A percentile compares a stretch with the other conserved stretches of the same genome.
Conservation (phyloP, 2,113 vertebrate genomes). For the Channa argus region DNA sequence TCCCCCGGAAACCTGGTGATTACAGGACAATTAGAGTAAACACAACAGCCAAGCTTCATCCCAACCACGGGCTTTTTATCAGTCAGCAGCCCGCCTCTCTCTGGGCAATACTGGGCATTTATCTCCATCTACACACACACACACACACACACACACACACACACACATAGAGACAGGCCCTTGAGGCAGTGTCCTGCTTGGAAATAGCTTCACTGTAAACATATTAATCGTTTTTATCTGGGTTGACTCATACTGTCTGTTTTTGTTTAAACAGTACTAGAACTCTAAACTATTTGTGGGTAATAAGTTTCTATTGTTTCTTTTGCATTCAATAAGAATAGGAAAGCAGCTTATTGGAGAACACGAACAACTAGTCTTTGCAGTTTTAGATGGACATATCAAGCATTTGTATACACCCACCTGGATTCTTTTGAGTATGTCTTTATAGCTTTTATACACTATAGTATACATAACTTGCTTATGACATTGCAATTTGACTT, state of each 20-base stretch:
- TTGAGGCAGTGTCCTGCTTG: conserved; percentile 35
- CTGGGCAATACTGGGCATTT: conserved; percentile 47
- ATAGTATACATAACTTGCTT: too few species aligned
- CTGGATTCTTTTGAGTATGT: too few species aligned
- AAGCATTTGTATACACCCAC: too few species aligned
- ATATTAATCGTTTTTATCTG: conserved; percentile 12
- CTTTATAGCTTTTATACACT: too few species aligned
- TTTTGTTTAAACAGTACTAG: conserved; percentile 14
- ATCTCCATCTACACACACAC: conserved; percentile 56
- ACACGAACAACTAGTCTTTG: too few species aligned
- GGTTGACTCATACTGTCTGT: not conserved
- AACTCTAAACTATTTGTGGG: conserved; percentile 1
- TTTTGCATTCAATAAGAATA: too few species aligned
- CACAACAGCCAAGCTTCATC: conserved; percentile 62
- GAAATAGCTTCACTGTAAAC: conserved; percentile 52
- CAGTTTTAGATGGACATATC: too few species aligned
- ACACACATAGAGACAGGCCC: conserved; percentile 33
- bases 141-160: conserved; percentile 36
- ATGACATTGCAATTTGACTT: too few species aligned
- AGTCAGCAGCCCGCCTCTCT: conserved; percentile 46
- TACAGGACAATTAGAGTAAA: conserved; percentile 76
- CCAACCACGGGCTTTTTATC: conserved; percentile 59
- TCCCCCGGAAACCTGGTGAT: conserved; percentile 57
- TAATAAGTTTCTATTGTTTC: too few species aligned
- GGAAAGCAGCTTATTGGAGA: too few species aligned